Base-by-base conservation (phyloP, 1,140 invertebrate genomes). In the Atopsyche davidsoni region DNA sequence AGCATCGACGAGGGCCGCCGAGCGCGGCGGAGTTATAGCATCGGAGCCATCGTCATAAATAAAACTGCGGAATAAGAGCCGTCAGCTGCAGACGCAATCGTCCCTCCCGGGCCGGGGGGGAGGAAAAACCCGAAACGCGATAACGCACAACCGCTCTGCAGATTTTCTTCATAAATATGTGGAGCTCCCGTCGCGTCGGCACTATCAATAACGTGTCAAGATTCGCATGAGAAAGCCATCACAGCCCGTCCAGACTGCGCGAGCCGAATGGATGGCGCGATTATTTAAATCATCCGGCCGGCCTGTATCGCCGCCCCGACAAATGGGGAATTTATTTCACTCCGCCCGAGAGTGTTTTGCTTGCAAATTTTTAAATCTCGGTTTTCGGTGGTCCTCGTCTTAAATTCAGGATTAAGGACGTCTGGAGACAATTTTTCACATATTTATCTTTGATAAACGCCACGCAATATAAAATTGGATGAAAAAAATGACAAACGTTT, bases 221-320 rank as follows among this genome's bases (percentile, higher is more conserved):
- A 52, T 43, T 40, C n/a, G 4, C 6, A 28, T 21, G 19, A 17
- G 40, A 24, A 42, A 10, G 21, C 11, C 21, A 16, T 25, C 43
- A 45, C 32, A 19, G 23, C 13, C 16, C 24, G 28, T 16, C 13
- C 43, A n/a, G 18, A 44, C 42, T 18, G 32, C 44, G 7, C 16
- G 13, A 19, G 36, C 46, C 46, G 41, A 48, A 48, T 48, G 46
- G 36, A 48, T 48, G 46, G 23, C 16, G 36, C 38, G 51, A 53
- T 53, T 53, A 53, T 53, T 53, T 45, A 53, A 53, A 53, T 53
- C n/a, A n/a, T n/a, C n/a, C n/a, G n/a, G n/a, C n/a, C n/a, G n/a
- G n/a, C n/a, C n/a, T n/a, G n/a, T n/a, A n/a, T n/a, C n/a, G n/a
- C n/a, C n/a, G n/a, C n/a, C n/a, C n/a, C n/a, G n/a, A n/a, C n/a